These are phyloP conservation scores for Operophtera brumata DNA, from an alignment of 2,888 invertebrate genomes.

Conservation along the genomic window DNA sequence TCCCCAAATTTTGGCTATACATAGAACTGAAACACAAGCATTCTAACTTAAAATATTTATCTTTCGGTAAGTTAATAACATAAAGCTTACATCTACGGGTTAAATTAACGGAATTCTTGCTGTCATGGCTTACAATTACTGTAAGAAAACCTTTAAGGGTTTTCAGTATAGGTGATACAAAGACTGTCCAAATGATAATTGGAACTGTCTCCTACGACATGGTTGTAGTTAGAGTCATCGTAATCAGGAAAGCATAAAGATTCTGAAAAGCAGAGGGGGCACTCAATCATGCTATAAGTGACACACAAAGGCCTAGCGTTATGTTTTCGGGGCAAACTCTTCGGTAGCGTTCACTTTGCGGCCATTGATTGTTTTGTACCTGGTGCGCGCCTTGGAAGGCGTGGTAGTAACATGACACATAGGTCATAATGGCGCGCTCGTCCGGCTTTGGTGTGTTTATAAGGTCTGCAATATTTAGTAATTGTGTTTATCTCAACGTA, in stretches of 20 bases:
- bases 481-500: slow-evolving; percentile 37
- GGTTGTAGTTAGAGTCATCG: slow-evolving; percentile 11
- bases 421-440: slow-evolving; percentile 99
- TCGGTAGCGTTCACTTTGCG: slow-evolving; percentile 51
- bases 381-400: slow-evolving; percentile 99
- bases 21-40: slow-evolving; percentile 49
- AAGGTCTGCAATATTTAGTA: slow-evolving; percentile 89
- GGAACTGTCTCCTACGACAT: neutral
- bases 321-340: slow-evolving; percentile 59
- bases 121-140: slow-evolving; percentile 13
- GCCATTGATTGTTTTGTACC: slow-evolving; percentile 82
- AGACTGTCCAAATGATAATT: slow-evolving; percentile 4
- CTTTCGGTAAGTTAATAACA: slow-evolving; percentile 56
- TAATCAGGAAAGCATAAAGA: slow-evolving; percentile 32
- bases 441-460: slow-evolving; percentile 99
- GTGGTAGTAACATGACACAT: slow-evolving; percentile 99
- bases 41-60: slow-evolving; percentile 44
- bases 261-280: slow-evolving; percentile 48
- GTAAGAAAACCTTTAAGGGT: slow-evolving; percentile 9
- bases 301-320: slow-evolving; percentile 76
- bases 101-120: slow-evolving; percentile 25
- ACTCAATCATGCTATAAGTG: slow-evolving; percentile 75
- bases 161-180: slow-evolving; percentile 6
- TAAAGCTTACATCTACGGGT: slow-evolving; percentile 46
- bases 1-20: slow-evolving; percentile 16